A percentile compares a stretch with the other conserved stretches of the same genome.
phyloP scores from a whole-genome alignment of 2,888 invertebrate species.

The Mesochorus sp. region DNA sequence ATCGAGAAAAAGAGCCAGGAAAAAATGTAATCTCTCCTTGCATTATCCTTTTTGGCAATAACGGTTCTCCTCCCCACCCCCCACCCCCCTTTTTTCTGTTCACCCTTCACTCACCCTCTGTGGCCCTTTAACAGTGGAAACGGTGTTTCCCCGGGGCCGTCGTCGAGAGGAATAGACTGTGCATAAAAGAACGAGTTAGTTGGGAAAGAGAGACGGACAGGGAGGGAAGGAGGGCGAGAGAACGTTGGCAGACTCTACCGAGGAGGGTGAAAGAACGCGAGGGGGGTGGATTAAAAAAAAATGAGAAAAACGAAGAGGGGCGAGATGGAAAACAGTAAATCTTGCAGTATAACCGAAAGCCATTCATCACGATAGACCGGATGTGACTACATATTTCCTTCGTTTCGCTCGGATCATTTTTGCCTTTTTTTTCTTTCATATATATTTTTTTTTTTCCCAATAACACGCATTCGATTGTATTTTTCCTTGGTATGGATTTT shows the following conservation, averaged over 20 bases:
- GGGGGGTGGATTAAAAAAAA: not conserved
- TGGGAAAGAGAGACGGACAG: too few relatives aligned
- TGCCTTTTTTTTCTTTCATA: constrained; percentile 61
- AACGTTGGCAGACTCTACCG: not conserved
- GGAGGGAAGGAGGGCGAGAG: not conserved
- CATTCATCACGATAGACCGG: constrained; percentile 78
- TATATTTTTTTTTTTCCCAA: not conserved
- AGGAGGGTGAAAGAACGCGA: constrained; percentile 4
- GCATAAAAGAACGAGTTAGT: constrained; percentile 53
- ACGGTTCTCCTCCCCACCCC: constrained; percentile 66
- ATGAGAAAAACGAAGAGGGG: constrained; percentile 21
- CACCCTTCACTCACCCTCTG: too few relatives aligned
- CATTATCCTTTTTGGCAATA: constrained; percentile 76
- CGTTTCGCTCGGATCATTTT: constrained; percentile 78
- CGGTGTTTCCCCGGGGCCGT: constrained; percentile 43
- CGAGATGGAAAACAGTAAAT: constrained; percentile 73
- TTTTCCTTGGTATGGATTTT: too few relatives aligned
- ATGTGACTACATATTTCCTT: constrained; percentile 79
- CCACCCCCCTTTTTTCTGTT: constrained; percentile 29
- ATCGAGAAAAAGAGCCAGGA: constrained; percentile 45
- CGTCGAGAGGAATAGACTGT: constrained; percentile 39
- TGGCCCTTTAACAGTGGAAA: constrained; percentile 4
- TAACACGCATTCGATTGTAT: too few relatives aligned
- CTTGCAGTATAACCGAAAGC: constrained; percentile 71
- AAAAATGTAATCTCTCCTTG: constrained; percentile 77